Conservation (phyloP, 2,888 invertebrate genomes). For the Xanthia togata region DNA sequence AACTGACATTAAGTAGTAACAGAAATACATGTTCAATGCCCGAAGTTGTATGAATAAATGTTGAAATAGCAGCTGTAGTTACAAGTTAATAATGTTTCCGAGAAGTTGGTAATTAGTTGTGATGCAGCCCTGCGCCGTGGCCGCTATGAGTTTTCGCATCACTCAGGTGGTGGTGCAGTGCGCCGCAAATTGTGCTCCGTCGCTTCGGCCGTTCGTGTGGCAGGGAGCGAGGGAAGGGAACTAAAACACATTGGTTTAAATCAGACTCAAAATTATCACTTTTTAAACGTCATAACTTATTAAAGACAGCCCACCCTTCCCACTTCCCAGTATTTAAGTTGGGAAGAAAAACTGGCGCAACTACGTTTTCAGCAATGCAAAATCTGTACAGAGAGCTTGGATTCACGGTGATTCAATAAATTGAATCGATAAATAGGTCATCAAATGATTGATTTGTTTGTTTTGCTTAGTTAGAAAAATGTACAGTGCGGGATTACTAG, state of each 20-base stretch:
- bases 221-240: not conserved
- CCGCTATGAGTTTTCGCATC: not conserved
- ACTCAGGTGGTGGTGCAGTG: slow-evolving; percentile 28
- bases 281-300: not conserved
- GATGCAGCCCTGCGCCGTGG: slow-evolving; percentile 15
- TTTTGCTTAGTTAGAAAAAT: slow-evolving; percentile 2
- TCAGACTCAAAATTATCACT: not conserved
- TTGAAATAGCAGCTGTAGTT: not conserved
- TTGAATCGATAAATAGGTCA: not conserved
- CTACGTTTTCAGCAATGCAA: no score
- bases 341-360: not conserved
- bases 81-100: not conserved
- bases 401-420: not conserved
- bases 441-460: not conserved
- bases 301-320: not conserved
- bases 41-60: not conserved
- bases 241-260: not conserved
- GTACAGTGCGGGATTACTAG: not conserved
- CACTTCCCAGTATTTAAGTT: not conserved
- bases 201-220: not conserved
- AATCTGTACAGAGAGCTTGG: not conserved
- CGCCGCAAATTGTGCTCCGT: slow-evolving; percentile 26
- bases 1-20: not conserved
- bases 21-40: not conserved
- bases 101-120: no score